A percentile compares a stretch with the other conserved stretches of the same genome.
Conservation (phyloP, 2,888 invertebrate genomes). For the Petrolisthes manimaculis region DNA sequence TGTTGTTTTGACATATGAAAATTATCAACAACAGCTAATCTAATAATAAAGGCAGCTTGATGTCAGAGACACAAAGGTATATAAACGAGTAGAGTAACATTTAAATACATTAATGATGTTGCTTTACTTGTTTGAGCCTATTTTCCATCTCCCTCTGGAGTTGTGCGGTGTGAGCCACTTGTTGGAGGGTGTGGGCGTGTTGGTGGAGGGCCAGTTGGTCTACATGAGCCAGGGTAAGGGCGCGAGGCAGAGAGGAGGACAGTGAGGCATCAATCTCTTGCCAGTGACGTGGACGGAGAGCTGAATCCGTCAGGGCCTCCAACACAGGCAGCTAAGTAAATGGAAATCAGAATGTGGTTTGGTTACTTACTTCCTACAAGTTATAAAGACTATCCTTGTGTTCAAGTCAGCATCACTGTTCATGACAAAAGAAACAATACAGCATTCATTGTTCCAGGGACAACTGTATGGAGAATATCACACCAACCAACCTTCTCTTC, state of each 20-base stretch:
- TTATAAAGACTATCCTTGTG: too few species aligned
- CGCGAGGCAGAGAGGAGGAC: conserved; percentile 41
- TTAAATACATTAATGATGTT: not conserved
- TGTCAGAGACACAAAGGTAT: too few species aligned
- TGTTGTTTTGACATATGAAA: too few species aligned
- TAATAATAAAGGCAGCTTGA: too few species aligned
- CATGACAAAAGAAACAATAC: not conserved
- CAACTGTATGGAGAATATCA: too few species aligned
- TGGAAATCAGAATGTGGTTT: not conserved
- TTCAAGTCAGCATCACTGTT: too few species aligned
- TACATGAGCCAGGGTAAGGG: conserved; percentile 49
- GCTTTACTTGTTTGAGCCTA: conserved; percentile 42
- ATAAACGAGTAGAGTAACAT: too few species aligned
- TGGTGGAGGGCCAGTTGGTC: conserved; percentile 42
- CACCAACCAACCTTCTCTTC: conserved; percentile 45
- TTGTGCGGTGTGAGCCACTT: conserved; percentile 55
- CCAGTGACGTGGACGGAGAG: conserved; percentile 60
- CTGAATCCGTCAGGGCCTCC: conserved; percentile 54
- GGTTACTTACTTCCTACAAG: too few species aligned
- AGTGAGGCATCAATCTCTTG: conserved; percentile 56
- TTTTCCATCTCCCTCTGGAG: conserved; percentile 62
- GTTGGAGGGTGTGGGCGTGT: conserved; percentile 51
- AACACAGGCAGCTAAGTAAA: conserved; percentile 49
- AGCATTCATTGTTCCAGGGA: not conserved
- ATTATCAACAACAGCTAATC: too few species aligned